Conservation (phyloP, 2,797 vertebrate species). For the Diplodus sargus region DNA sequence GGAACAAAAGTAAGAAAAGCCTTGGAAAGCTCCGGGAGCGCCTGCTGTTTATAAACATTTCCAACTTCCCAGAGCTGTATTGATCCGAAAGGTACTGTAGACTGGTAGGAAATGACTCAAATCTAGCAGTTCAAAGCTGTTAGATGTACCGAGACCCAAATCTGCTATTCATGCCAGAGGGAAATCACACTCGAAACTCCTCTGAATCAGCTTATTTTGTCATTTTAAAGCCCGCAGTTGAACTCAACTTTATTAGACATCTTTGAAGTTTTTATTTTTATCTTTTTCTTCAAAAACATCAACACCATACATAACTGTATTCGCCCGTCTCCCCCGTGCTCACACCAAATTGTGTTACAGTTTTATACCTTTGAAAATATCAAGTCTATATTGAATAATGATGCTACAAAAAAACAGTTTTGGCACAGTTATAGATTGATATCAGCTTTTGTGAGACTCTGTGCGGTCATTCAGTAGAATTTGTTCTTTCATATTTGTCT, state of each 20-base stretch:
- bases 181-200: conserved; percentile 27
- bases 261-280: neutral
- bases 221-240: conserved; percentile 20
- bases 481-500: conserved; percentile 38
- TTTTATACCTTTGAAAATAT: conserved; percentile 51
- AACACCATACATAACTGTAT: conserved; percentile 15
- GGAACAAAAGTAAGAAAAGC: conserved; percentile 26
- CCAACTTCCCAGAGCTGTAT: conserved; percentile 9
- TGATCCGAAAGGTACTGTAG: neutral
- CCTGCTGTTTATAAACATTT: conserved; percentile 14
- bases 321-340: conserved; percentile 1
- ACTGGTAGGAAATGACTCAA: neutral
- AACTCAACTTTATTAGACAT: neutral
- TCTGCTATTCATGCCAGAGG: neutral
- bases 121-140: neutral
- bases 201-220: conserved; percentile 17
- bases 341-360: conserved; percentile 45
- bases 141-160: neutral
- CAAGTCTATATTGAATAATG: conserved; percentile 44
- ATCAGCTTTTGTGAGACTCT: conserved; percentile 44
- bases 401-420: conserved; percentile 29
- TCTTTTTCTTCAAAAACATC: conserved; percentile 28
- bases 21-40: conserved; percentile 5
- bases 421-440: conserved; percentile 47
- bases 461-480: conserved; percentile 47